Base-by-base conservation (phyloP, 2,888 invertebrate genomes). In the Acanthacorydalis orientalis region DNA sequence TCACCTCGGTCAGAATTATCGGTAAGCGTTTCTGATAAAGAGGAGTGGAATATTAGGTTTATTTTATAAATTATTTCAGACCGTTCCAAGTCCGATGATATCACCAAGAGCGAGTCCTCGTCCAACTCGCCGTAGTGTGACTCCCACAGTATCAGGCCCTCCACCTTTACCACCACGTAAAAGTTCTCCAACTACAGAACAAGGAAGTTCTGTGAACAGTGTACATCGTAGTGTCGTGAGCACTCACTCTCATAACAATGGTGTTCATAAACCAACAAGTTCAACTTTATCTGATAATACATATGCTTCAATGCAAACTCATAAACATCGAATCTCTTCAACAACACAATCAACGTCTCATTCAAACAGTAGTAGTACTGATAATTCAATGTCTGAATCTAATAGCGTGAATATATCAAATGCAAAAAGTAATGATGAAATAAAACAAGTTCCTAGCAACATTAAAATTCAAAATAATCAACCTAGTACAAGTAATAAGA, bases 151-250 rank as follows among this genome's bases (percentile, higher is more conserved):
- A 11, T 51, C 60, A 40, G 63, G 67, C 7, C 73, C 75, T 7
- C 78, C 79, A 7, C 79, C 80, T 7, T 65, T 80, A 47, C 80
- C 80, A 9, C 80, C 80, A 0, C 60, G 80, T 50, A 67, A 72
- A 53, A 69, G 68, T 32, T 74, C 74, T 1, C 74, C 74, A 10
- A 68, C 68, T 1, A 59, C 66, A 35, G 65, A 65, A 50, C 61
- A 59, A 45, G 46, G 10, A 12, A 35, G 34, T 11, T 11, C 55
- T 54, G 40, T 57, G 55, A 16, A 57, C 59, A n/a, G 55, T 60
- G 9, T 59, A 59, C 39, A 44, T 38, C 49, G 34, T 49, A 48
- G 32, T 51, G 42, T 49, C 50, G 33, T 54, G 52, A 46, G 43
- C 31, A 35, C 35, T 40, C 56, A 55, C 48, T 48, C 49, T 51